Conservation (phyloP, 1,140 invertebrate genomes). For the Atta cephalotes region DNA sequence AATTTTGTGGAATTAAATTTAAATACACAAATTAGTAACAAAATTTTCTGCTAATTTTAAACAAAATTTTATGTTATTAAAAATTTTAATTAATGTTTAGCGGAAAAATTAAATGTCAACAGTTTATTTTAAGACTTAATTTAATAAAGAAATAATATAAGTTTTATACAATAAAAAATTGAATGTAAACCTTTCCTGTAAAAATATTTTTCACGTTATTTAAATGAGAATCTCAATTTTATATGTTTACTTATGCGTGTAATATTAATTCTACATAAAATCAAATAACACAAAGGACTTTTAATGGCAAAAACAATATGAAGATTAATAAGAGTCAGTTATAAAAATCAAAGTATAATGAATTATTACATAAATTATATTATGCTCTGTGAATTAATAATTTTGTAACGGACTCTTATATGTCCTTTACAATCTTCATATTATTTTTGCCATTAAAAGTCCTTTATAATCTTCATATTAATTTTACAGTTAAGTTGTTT, state of each 20-base stretch:
- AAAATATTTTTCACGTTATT: constrained; percentile 12
- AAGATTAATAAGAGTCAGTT: too few species aligned
- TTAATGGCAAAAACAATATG: too few species aligned
- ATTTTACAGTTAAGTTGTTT: not conserved
- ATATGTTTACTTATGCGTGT: too few species aligned
- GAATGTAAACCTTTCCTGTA: not conserved
- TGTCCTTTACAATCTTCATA: too few species aligned
- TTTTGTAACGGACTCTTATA: too few species aligned
- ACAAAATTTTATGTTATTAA: not conserved
- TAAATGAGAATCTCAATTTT: not conserved
- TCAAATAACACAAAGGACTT: too few species aligned
- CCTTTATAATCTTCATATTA: too few species aligned
- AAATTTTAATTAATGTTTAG: not conserved
- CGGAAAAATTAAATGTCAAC: not conserved
- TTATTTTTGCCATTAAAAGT: not conserved
- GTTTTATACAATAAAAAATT: not conserved
- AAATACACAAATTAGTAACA: not conserved
- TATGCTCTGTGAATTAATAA: too few species aligned
- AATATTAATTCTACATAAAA: not conserved
- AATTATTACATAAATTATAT: too few species aligned
- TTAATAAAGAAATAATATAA: constrained; percentile 2
- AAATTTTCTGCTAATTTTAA: not conserved
- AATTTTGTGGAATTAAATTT: not conserved
- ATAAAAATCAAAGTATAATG: too few species aligned
- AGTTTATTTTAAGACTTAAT: not conserved